Evolutionary conservation across 23 tunicate species (phyloP), one percentile per base, ranked within the genome.

Genomic region (Botrylloides violaceus): DNA sequence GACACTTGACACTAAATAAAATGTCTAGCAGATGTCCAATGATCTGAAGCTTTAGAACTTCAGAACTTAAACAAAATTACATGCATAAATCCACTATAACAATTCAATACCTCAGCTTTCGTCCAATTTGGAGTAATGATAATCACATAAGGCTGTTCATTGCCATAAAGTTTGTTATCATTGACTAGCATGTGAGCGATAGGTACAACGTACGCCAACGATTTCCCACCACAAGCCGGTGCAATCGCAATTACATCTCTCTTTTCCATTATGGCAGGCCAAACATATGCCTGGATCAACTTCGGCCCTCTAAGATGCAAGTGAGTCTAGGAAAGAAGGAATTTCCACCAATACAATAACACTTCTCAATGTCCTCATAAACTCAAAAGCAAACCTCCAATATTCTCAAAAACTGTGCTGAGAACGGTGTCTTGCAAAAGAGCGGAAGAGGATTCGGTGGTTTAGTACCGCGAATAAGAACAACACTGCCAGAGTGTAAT

Each of bases 171-270:
- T 19, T 36, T 2, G 2, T 32, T 22, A 2, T 59, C 47, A 29
- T 32, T 30, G 27, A 32, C 29, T 15, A 87, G 49, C 76, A 80
- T 80, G 0, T 83, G 66, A 24, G 64, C 84, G 31, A 88, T 7
- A 29, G 96, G 88, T 0, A 71, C 80, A 55, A 81, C 83, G 53
- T 88, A 88, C 0, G 88, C 80, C 32, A 88, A 65, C 2, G 87
- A 81, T 61, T 88, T 88, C 24, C 96, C 96, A 43, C 87, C 87
- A 34, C 72, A 43, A n/a, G 77, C 12, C 18, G 96, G 83, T 0
- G 86, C 83, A 30, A 88, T 76, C 22, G 84, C 96, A 4, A 88
- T 65, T 36, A 88, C 43, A 35, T 77, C 74, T 1, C 84, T 71
- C 35, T 57, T 36, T 4, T 62, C 64, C 47, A 81, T 38, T 3